Base-by-base conservation (phyloP, 1,140 invertebrate genomes). In the Mactra quadrangularis region DNA sequence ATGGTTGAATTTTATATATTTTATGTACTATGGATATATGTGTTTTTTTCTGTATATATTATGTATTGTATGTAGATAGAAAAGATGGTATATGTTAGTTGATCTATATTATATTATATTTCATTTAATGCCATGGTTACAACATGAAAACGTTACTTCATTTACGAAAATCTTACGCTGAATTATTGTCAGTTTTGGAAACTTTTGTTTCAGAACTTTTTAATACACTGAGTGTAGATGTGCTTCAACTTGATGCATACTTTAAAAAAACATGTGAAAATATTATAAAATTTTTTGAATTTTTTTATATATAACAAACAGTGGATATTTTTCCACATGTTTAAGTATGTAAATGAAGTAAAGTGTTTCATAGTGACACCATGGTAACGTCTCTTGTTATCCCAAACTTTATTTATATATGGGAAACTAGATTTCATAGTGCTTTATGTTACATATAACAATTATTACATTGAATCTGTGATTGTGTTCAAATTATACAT, bases 31-130 rank as follows among this genome's bases (percentile, higher is more conserved):
- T 68, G 64, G 64, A 68, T 19, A 68, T 33, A 29, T 62, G n/a
- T n/a, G n/a, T 15, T 41, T 35, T 50, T 68, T 29, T 68, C 33
- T 68, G 45, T 68, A 68, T 68, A 68, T 68, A 68, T 7, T 68
- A 45, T 50, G 64, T 68, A 68, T 64, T 50, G 64, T 68, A 68
- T 68, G 64, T 68, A 68, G 64, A 68, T 68, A 68, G 64, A 50
- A n/a, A n/a, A 47, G 45, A 47, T 52, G 45, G 45, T 41, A 27
- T 3, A 31, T 68, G 64, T 68, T 68, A 41, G 38, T 41, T 41
- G 38, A 68, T 52, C 19, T n/a, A 68, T 68, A 68, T 31, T 6
- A 7, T 35, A 45, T 41, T 41, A 15, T 41, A n/a, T n/a, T 3
- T 33, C 57, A 33, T 33, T 13, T 35, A 33, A 33, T 64, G 7